Base-by-base conservation (phyloP, 2,797 vertebrate genomes). In the Meda fulgida region DNA sequence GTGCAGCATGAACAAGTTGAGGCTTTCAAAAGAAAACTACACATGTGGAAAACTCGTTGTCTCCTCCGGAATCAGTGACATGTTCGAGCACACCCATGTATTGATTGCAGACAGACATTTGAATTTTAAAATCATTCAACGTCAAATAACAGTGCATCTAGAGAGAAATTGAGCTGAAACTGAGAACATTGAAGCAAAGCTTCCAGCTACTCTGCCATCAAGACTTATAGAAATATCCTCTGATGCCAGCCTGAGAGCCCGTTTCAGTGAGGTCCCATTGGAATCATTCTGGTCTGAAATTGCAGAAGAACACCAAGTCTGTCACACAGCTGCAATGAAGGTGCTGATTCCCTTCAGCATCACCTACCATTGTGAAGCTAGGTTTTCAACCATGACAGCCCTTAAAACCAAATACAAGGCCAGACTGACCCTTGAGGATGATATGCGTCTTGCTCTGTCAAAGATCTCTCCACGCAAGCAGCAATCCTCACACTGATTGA, bases 351-450 rank as follows among this genome's bases (percentile, higher is more conserved):
- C 34, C 53, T 60, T 78, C 2, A 63, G 26, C 55, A 83, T 18
- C 70, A 83, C 70, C 38, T 65, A 38, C 36, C 53, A 60, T 60
- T 77, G 75, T 76, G 73, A 55, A 76, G 29, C 73, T 76, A 26
- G 63, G 58, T 55, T 81, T 81, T 55, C 66, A 29, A 58, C 66
- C 31, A 81, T 71, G 31, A 71, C 46, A 40, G 48, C 66, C 48
- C 48, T 55, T 55, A 40, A 81, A 58, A 55, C 66, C 48, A 81
- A 81, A 81, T 13, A 71, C 21, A 71, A 23, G 66, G 31, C 65
- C 79, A 81, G 79, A 55, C 46, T 70, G 46, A 70, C 79, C 79
- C 31, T 70, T 81, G 46, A 70, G 65, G 65, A 70, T 81, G 79
- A 55, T 70, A 70, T 55, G 79, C 13, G n/a, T 69, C 31, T 81